Evolutionary conservation across 2,888 invertebrate species (phyloP).

Genomic region (Nomada fabriciana): DNA sequence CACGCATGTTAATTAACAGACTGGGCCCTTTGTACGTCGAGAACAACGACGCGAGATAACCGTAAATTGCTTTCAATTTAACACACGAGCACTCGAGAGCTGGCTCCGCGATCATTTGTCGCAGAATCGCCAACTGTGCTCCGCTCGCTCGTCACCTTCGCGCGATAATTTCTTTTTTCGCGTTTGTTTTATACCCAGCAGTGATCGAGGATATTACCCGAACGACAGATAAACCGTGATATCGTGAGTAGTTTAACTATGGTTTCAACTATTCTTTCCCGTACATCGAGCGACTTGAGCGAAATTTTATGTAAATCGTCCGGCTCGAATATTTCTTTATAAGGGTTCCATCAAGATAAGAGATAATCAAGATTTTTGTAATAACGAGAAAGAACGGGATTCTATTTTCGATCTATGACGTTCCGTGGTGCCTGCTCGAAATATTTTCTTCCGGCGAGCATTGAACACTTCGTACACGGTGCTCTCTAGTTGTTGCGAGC

Average conservation of each 20-base stretch:
- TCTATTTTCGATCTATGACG: background rate
- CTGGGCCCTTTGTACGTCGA: conserved; percentile 38
- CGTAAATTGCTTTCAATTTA: conserved; percentile 58
- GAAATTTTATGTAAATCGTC: too few species aligned
- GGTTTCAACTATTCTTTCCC: too few species aligned
- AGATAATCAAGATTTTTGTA: background rate
- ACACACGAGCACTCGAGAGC: conserved; percentile 24
- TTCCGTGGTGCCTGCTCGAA: background rate
- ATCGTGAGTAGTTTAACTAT: too few species aligned
- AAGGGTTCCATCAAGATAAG: too few species aligned
- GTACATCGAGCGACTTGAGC: too few species aligned
- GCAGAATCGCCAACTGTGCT: conserved; percentile 19
- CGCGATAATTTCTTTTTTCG: background rate
- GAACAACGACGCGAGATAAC: conserved; percentile 52
- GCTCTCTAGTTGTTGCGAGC: conserved; percentile 12
- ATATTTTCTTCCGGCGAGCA: background rate
- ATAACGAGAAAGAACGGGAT: background rate
- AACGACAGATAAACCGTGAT: background rate
- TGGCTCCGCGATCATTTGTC: conserved; percentile 35
- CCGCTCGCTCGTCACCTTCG: conserved; percentile 8
- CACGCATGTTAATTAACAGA: conserved; percentile 65
- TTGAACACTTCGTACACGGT: background rate
- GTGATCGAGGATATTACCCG: background rate
- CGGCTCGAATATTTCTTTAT: too few species aligned
- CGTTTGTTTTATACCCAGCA: background rate